Evolutionary conservation across 2,888 invertebrate species (phyloP).

Genomic region (Hedya salicella): DNA sequence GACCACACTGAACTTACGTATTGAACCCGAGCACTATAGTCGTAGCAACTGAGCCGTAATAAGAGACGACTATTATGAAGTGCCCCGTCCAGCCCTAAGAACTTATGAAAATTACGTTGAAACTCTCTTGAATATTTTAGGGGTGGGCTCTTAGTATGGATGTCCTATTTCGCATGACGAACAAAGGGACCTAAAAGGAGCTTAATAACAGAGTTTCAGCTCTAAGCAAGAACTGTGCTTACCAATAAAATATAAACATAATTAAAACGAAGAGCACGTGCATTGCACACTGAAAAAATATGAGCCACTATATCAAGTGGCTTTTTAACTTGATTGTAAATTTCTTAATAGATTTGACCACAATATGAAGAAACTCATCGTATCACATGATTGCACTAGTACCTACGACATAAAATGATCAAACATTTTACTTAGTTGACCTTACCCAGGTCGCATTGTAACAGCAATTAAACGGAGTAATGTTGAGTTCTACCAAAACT

Average conservation of each 20-base stretch:
- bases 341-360: too few relatives aligned
- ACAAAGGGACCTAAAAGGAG: neutral
- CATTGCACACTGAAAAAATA: too few relatives aligned
- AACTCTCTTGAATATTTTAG: constrained; percentile 52
- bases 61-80: constrained; percentile 49
- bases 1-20: constrained; percentile 67
- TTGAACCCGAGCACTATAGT: constrained; percentile 58
- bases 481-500: too few relatives aligned
- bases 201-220: constrained; percentile 14
- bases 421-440: too few relatives aligned
- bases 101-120: constrained; percentile 58
- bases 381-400: too few relatives aligned
- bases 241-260: constrained; percentile 64
- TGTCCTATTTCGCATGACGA: neutral
- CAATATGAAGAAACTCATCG: too few relatives aligned
- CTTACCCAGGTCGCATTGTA: too few relatives aligned
- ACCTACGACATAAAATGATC: too few relatives aligned
- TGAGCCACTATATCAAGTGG: too few relatives aligned
- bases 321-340: too few relatives aligned
- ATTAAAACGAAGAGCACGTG: constrained; percentile 70
- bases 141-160: constrained; percentile 45
- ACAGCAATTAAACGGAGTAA: too few relatives aligned
- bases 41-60: constrained; percentile 60
- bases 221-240: constrained; percentile 57
- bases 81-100: constrained; percentile 54